These are phyloP conservation scores for Menidia menidia DNA, from an alignment of 2,797 vertebrate species.

Conservation along the genomic window DNA sequence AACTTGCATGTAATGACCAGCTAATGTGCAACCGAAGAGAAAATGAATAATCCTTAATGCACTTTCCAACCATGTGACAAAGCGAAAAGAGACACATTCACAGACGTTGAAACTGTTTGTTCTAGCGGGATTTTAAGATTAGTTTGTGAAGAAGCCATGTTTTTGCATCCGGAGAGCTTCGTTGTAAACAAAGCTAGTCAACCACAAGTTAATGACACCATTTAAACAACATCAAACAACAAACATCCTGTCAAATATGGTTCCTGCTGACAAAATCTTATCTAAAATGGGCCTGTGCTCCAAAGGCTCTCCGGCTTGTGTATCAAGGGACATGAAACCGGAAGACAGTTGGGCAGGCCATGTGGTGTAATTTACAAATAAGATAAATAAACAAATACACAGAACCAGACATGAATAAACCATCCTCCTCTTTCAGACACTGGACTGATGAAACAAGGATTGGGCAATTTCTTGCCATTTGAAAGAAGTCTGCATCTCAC, in stretches of 20 bases:
- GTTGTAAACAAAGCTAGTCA: background rate
- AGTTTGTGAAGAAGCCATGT: background rate
- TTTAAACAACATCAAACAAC: slow-evolving; percentile 51
- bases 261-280: slow-evolving; percentile 75
- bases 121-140: background rate
- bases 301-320: background rate
- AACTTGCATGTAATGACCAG: slow-evolving; percentile 52
- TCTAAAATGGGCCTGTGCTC: slow-evolving; percentile 52
- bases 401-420: slow-evolving; percentile 29
- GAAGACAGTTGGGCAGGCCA: slow-evolving; percentile 57
- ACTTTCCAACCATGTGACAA: background rate
- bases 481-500: slow-evolving; percentile 43
- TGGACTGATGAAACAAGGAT: slow-evolving; percentile 27
- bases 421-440: slow-evolving; percentile 11
- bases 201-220: slow-evolving; percentile 27
- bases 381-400: slow-evolving; percentile 57
- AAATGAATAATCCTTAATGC: slow-evolving; percentile 38
- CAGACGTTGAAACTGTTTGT: background rate
- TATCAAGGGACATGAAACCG: slow-evolving; percentile 36
- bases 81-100: background rate
- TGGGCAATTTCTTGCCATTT: slow-evolving; percentile 43
- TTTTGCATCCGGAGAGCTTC: background rate
- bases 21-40: slow-evolving; percentile 36
- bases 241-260: slow-evolving; percentile 69
- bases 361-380: slow-evolving; percentile 42